Evolutionary conservation across 2,888 invertebrate species (phyloP), one percentile per base, ranked within the genome.

Genomic region (Iselma pallidipennis): DNA sequence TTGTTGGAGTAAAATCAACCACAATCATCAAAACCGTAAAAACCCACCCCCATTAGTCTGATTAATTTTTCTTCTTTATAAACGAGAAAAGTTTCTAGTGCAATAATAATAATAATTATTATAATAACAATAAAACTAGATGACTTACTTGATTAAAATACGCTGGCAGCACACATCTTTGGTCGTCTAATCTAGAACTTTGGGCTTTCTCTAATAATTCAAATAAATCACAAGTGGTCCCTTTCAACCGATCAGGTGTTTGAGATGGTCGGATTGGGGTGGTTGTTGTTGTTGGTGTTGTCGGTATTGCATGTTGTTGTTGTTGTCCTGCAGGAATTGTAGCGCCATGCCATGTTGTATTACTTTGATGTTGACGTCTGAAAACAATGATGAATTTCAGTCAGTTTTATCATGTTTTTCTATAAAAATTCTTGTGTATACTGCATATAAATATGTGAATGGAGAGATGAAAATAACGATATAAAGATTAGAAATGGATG

Each of bases 151-250:
- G 94, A 81, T 91, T 90, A 83, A 94, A 94, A 84, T 93, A 94
- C 55, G 94, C 89, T 70, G 97, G 96, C 78, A 98, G 86, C 74
- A 94, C 95, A 82, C 97, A 98, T 84, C 98, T 89, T 85, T 98
- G 98, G 86, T 98, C 98, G 81, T 98, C 96, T 78, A 98, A 85
- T 66, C 98, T 89, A 73, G 94, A 94, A 85, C 95, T 92, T 83
- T 98, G 97, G 72, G 96, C 93, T 78, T 94, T 89, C 83, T 97
- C 96, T 79, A 98, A 86, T 75, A 98, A 85, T 82, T 96, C 96
- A 82, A 98, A 96, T 73, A 98, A 87, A 83, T 96, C 96, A 80
- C 89, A 83, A 50, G 82, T 86, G 76, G 83, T 85, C 80, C 84
- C 84, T 60, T 83, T 82, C 65, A 85, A 69, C 62, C 82, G 82